A percentile compares a stretch with the other conserved stretches of the same genome.
phyloP scores from a whole-genome alignment of 2,113 vertebrate species.

The Etheostoma cragini region DNA sequence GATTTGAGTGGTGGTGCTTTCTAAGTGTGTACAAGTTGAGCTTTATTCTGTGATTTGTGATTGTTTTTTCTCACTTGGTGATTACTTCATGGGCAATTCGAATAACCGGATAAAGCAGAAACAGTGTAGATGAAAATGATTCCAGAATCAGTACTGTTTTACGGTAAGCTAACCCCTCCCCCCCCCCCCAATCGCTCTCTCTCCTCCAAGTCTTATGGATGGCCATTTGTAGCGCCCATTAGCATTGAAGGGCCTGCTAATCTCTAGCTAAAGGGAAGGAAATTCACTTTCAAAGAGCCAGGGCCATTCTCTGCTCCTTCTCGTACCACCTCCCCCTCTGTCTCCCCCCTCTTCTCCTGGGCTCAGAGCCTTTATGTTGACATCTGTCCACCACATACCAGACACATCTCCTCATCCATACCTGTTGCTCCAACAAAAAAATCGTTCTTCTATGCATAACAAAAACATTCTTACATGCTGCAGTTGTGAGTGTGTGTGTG shows the following conservation, averaged over 20 bases:
- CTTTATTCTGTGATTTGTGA: neutral
- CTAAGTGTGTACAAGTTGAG: neutral
- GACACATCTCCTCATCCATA: constrained; percentile 51
- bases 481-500: constrained; percentile 4
- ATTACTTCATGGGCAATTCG: no score
- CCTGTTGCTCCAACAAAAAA: constrained; percentile 38
- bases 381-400: constrained; percentile 70
- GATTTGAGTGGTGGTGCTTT: neutral
- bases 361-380: constrained; percentile 60
- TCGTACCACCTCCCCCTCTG: constrained; percentile 59
- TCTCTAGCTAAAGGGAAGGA: constrained; percentile 66
- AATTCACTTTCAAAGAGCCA: constrained; percentile 81
- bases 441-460: constrained; percentile 2
- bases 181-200: neutral
- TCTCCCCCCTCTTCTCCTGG: constrained; percentile 61
- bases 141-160: neutral
- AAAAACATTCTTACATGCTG: constrained; percentile 22
- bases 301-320: constrained; percentile 41
- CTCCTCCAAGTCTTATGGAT: constrained; percentile 58
- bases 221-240: constrained; percentile 74
- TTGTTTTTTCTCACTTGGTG: no score
- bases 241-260: constrained; percentile 73
- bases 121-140: neutral
- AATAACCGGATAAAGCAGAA: neutral
- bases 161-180: neutral